These are phyloP conservation scores for Chironomus tepperi DNA, from an alignment of 1,140 invertebrate species.

Conservation along the genomic window DNA sequence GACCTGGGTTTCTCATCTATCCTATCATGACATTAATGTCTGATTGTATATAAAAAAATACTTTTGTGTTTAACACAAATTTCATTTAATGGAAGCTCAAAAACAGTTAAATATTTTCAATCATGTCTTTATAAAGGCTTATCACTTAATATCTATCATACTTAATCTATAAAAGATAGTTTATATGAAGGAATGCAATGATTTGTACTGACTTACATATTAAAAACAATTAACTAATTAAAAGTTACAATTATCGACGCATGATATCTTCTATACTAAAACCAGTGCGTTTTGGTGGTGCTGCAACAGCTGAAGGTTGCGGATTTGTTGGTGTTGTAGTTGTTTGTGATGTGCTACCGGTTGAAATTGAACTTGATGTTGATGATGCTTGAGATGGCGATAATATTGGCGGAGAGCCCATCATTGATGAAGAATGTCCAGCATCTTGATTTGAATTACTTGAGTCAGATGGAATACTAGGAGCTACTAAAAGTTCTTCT, in stretches of 20 bases:
- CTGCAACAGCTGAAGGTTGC: constrained; percentile 39
- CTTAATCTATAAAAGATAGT: too few relatives aligned
- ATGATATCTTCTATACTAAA: constrained; percentile 68
- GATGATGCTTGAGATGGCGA: constrained; percentile 29
- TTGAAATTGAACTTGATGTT: constrained; percentile 9
- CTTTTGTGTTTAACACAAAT: too few relatives aligned
- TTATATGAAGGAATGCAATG: too few relatives aligned
- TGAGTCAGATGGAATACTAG: not conserved
- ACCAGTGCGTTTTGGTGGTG: constrained; percentile 49
- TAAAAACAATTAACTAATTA: not conserved
- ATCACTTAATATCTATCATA: too few relatives aligned
- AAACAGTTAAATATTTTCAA: too few relatives aligned
- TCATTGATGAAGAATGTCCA: not conserved
- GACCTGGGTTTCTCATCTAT: too few relatives aligned
- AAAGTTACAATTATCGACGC: constrained; percentile 45
- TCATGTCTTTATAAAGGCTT: too few relatives aligned
- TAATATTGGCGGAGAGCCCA: constrained; percentile 25
- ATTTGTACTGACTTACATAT: constrained; percentile 9
- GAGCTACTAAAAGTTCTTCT: not conserved
- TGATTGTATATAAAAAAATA: too few relatives aligned
- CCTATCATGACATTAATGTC: too few relatives aligned
- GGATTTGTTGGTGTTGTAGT: constrained; percentile 38
- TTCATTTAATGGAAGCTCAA: too few relatives aligned
- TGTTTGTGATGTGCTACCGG: constrained; percentile 24
- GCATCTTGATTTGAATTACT: constrained; percentile 26